Percentiles rank a stretch among this genome's conserved stretches.
Evolutionary conservation across 2,888 invertebrate genomes (phyloP).

Genomic region (Cordylochernes scorpioides): DNA sequence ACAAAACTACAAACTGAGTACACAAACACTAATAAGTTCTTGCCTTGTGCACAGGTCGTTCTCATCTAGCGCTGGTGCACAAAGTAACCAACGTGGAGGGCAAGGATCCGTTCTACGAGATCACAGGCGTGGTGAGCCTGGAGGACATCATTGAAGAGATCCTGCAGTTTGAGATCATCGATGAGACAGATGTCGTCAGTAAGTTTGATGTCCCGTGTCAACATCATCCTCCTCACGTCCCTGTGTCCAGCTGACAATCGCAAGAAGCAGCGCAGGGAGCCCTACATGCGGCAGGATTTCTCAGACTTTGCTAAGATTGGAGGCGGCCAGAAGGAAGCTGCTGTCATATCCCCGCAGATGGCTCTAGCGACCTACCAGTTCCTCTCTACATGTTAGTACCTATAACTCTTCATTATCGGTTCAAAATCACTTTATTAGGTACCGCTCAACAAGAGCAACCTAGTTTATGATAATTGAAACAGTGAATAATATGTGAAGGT

Average conservation of each 20-base stretch:
- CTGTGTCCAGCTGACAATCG: conserved; percentile 66
- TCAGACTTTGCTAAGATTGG: conserved; percentile 20
- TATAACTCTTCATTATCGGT: too few species aligned
- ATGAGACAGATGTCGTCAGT: conserved; percentile 86
- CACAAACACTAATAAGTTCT: too few species aligned
- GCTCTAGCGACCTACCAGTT: conserved; percentile 82
- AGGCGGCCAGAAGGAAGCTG: conserved; percentile 27
- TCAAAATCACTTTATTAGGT: too few species aligned
- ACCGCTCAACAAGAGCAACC: too few species aligned
- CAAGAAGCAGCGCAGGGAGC: conserved; percentile 33
- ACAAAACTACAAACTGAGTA: too few species aligned
- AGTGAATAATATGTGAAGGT: too few species aligned
- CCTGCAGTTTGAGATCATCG: conserved; percentile 88
- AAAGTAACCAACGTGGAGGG: conserved; percentile 59
- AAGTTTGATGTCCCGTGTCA: too few species aligned
- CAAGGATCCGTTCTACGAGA: conserved; percentile 77
- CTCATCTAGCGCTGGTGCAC: conserved; percentile 85
- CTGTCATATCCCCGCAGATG: conserved; percentile 56
- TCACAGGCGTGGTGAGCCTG: conserved; percentile 70
- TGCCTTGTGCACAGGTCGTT: too few species aligned
- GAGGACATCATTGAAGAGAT: conserved; percentile 96
- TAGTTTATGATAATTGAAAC: too few species aligned
- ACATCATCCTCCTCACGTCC: too few species aligned
- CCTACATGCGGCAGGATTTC: conserved; percentile 12
- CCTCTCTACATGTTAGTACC: conserved; percentile 61